Conservation (phyloP, 2,113 vertebrate genomes). For the Corvus moneduloides region DNA sequence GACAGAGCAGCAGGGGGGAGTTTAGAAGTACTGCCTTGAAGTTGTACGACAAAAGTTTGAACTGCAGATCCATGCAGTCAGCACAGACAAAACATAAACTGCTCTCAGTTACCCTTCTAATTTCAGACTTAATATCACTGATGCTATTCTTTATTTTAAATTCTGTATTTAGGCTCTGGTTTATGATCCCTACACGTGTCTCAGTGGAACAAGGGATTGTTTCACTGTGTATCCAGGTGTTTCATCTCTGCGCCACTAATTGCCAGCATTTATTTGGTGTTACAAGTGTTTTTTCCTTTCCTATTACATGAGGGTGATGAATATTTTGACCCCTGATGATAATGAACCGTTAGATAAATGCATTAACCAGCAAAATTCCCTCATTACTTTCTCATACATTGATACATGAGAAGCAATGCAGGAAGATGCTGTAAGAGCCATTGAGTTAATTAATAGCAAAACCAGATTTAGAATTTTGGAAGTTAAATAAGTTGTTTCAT, state of each 20-base stretch:
- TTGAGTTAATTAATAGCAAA: neutral
- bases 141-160: neutral
- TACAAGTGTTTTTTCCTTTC: neutral
- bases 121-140: neutral
- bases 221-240: neutral
- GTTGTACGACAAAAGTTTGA: neutral
- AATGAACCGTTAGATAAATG: constrained; percentile 31
- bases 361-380: neutral
- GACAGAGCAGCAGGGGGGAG: neutral
- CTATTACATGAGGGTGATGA: neutral
- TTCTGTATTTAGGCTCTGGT: neutral
- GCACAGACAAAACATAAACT: neutral
- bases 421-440: neutral
- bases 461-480: neutral
- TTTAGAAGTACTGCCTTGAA: neutral
- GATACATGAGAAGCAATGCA: neutral
- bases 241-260: neutral
- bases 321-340: constrained; percentile 31
- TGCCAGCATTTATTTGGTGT: neutral
- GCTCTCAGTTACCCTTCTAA: neutral
- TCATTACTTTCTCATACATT: constrained; percentile 10
- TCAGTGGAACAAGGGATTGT: neutral
- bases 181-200: neutral
- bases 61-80: neutral
- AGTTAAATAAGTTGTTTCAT: neutral